phyloP scores from a whole-genome alignment of 2,113 vertebrate species.

The Solea solea region DNA sequence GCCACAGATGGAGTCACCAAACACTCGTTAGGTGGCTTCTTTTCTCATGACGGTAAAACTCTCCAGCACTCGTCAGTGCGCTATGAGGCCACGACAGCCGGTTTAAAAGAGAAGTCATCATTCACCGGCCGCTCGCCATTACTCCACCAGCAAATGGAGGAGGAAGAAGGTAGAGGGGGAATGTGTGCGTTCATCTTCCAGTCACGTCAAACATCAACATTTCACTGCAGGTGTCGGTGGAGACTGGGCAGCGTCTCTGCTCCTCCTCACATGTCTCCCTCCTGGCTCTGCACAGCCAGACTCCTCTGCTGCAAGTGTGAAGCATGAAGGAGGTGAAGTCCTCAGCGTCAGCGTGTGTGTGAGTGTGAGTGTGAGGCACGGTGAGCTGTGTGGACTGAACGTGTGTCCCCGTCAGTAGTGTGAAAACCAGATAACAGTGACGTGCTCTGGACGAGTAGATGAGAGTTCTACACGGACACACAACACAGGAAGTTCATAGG shows the following conservation, averaged over 20 bases:
- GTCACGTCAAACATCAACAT: constrained; percentile 57
- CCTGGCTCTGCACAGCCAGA: constrained; percentile 8
- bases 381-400: constrained; percentile 7
- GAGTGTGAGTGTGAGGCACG: constrained; percentile 15
- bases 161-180: constrained; percentile 11
- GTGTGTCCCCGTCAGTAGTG: constrained; percentile 31
- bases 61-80: constrained; percentile 20
- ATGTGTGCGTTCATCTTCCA: constrained; percentile 36
- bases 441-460: too few species aligned
- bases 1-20: neutral
- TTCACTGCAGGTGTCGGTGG: constrained; percentile 48
- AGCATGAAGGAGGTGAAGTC: neutral
- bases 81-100: constrained; percentile 10
- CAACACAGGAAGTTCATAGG: too few species aligned
- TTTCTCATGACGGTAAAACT: constrained; percentile 29
- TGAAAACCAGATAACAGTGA: neutral
- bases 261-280: constrained; percentile 3
- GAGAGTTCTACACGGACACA: too few species aligned
- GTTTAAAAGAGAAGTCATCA: constrained; percentile 36
- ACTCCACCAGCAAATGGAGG: constrained; percentile 32
- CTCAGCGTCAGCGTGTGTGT: constrained; percentile 1
- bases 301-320: neutral
- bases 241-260: constrained; percentile 42
- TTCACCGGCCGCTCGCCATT: constrained; percentile 28
- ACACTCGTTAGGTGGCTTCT: constrained; percentile 18